Conservation (phyloP, 1,140 invertebrate genomes). For the Rhyzopertha dominica region DNA sequence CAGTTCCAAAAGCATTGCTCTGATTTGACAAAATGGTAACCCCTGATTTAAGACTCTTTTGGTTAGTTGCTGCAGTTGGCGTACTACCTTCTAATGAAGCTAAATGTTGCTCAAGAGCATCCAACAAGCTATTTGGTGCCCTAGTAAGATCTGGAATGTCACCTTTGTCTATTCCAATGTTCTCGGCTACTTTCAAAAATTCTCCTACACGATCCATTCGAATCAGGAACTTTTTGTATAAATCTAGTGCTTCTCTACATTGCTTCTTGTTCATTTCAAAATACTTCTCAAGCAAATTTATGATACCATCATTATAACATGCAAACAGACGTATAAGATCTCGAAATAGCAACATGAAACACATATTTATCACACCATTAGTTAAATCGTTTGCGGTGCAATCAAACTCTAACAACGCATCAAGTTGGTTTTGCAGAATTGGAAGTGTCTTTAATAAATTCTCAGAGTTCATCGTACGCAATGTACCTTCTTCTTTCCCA, state of each 20-base stretch:
- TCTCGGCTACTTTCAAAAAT: conserved; percentile 95
- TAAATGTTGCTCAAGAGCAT: conserved; percentile 96
- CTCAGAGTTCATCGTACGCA: conserved; percentile 95
- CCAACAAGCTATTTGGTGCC: conserved; percentile 96
- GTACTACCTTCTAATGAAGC: conserved; percentile 89
- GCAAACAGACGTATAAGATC: conserved; percentile 98
- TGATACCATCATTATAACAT: conserved; percentile 99
- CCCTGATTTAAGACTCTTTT: conserved; percentile 84
- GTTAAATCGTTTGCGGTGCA: conserved; percentile 95
- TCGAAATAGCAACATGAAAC: conserved; percentile 97
- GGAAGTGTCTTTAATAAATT: conserved; percentile 97
- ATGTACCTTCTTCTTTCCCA: conserved; percentile 95
- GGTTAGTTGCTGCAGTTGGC: conserved; percentile 75
- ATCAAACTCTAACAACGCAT: conserved; percentile 96
- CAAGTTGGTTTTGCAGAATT: conserved; percentile 91
- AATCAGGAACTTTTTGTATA: conserved; percentile 99
- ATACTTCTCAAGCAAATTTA: conserved; percentile 98
- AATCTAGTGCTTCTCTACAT: conserved; percentile 93
- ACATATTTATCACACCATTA: conserved; percentile 98
- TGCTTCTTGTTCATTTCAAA: conserved; percentile 99
- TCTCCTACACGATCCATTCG: conserved; percentile 98
- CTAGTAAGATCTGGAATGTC: conserved; percentile 98
- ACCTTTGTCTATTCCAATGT: conserved; percentile 98
- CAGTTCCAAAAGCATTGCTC: conserved; percentile 78
- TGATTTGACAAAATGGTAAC: conserved; percentile 85